A percentile compares a stretch with the other conserved stretches of the same genome.
phyloP scores from a whole-genome alignment of 2,888 invertebrate species.

The Neoascia interrupta region DNA sequence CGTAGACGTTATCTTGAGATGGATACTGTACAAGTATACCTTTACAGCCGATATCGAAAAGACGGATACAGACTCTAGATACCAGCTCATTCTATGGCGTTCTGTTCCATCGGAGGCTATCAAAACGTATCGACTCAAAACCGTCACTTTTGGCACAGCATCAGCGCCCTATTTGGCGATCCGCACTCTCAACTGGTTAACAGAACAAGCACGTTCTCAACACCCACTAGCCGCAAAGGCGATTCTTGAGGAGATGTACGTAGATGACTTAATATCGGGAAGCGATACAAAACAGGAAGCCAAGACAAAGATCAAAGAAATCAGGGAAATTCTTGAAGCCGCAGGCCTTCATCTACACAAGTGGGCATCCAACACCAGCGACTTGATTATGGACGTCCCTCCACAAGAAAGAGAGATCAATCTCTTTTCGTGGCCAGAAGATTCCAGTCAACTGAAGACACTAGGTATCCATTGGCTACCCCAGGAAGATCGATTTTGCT shows the following conservation, averaged over 20 bases:
- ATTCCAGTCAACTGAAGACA: background rate
- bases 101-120: background rate
- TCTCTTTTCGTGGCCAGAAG: background rate
- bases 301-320: background rate
- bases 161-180: slow-evolving; percentile 3
- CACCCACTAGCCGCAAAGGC: background rate
- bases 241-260: background rate
- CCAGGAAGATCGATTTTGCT: too few relatives aligned
- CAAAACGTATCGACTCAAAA: background rate
- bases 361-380: background rate
- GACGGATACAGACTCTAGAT: background rate
- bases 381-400: background rate
- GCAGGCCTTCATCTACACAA: background rate
- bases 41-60: slow-evolving; percentile 13
- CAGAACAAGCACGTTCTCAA: background rate
- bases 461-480: background rate
- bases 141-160: background rate
- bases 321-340: background rate
- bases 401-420: background rate
- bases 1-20: background rate
- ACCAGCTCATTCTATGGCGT: slow-evolving; percentile 6
- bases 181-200: background rate
- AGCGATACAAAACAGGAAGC: slow-evolving; percentile 6
- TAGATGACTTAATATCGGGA: slow-evolving; percentile 6
- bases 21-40: background rate